These are phyloP conservation scores for Lamellibrachia luymesi DNA, from an alignment of 1,140 invertebrate species.

Conservation along the genomic window DNA sequence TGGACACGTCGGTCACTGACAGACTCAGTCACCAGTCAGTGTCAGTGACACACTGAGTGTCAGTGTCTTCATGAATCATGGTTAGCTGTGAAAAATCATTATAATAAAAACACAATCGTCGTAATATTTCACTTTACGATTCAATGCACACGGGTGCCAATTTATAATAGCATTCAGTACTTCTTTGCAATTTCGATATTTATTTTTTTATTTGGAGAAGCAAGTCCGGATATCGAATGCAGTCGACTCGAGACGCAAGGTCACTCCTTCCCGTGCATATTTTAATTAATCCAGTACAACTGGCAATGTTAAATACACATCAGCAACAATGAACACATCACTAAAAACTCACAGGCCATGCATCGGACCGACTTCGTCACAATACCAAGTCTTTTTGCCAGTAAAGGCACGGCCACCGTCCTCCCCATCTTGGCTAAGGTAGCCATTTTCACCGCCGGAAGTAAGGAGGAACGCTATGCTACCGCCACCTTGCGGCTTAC, in stretches of 20 bases:
- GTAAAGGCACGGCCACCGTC: neutral
- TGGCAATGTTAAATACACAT: neutral
- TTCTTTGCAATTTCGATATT: too few relatives aligned
- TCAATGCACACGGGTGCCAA: too few relatives aligned
- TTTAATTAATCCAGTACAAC: neutral
- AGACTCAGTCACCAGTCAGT: too few relatives aligned
- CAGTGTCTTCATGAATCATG: too few relatives aligned
- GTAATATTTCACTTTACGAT: too few relatives aligned
- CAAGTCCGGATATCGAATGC: too few relatives aligned
- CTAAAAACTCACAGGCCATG: neutral
- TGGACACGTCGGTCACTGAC: too few relatives aligned
- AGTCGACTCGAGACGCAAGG: neutral
- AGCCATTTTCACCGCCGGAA: conserved; percentile 3
- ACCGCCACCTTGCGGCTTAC: neutral
- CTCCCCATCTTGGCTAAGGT: conserved; percentile 3
- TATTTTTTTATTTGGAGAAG: too few relatives aligned
- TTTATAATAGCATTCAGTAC: too few relatives aligned
- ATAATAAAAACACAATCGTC: too few relatives aligned
- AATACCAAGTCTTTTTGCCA: conserved; percentile 1
- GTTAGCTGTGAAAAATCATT: too few relatives aligned
- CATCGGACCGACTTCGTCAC: neutral
- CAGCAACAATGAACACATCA: neutral
- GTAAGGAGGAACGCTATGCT: neutral
- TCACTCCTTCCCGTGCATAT: neutral
- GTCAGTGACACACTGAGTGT: too few relatives aligned